Evolutionary conservation across 2,113 vertebrate species (phyloP).

Genomic region (Silurus glanis): DNA sequence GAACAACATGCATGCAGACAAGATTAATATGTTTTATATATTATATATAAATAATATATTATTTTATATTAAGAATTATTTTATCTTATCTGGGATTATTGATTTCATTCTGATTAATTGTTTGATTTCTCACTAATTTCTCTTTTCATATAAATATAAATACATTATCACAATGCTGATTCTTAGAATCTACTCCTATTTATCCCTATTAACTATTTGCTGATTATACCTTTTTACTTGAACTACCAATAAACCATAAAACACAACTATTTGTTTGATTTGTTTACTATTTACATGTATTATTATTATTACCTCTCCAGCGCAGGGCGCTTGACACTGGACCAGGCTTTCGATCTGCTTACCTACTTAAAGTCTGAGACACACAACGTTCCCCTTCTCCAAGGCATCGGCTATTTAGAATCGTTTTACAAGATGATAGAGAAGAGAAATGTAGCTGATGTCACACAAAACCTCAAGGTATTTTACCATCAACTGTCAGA

Average conservation of each 20-base stretch:
- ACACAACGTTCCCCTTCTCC: conserved; percentile 72
- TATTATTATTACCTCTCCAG: conserved; percentile 54
- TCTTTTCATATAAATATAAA: not conserved
- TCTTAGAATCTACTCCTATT: not conserved
- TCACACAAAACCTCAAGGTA: conserved; percentile 71
- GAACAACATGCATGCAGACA: not conserved
- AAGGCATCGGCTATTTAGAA: conserved; percentile 72
- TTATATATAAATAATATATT: no score
- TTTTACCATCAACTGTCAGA: conserved; percentile 15
- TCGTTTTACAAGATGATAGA: conserved; percentile 68
- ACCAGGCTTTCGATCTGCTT: conserved; percentile 71
- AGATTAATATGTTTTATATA: not conserved
- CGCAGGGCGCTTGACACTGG: conserved; percentile 68
- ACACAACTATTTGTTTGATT: not conserved
- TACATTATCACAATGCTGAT: not conserved
- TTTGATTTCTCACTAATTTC: not conserved
- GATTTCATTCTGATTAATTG: not conserved
- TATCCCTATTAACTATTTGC: no score
- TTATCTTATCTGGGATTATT: not conserved
- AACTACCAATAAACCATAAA: no score
- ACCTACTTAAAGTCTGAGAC: conserved; percentile 70
- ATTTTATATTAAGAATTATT: not conserved
- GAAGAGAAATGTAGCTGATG: conserved; percentile 63
- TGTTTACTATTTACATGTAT: not conserved
- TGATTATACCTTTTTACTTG: no score